These are phyloP conservation scores for Typhlomys cinereus DNA, from an alignment of 2,113 vertebrate species.

Conservation along the genomic window DNA sequence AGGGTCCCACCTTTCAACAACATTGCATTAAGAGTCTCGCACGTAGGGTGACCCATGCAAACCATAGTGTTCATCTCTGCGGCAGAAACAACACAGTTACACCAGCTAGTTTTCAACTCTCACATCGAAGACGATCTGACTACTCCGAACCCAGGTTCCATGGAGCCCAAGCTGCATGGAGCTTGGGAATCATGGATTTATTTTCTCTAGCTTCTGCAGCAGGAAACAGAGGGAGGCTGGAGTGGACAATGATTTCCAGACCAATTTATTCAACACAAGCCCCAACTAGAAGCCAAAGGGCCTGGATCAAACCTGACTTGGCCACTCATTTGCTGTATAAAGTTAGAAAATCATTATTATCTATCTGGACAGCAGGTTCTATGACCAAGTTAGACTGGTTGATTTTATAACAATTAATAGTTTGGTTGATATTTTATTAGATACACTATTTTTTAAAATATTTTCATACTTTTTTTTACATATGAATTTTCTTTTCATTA, in stretches of 20 bases:
- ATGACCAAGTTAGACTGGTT: not conserved
- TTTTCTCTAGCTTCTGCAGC: not conserved
- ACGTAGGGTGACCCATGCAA: not conserved
- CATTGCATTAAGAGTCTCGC: not conserved
- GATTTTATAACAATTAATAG: not conserved
- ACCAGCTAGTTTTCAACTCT: not conserved
- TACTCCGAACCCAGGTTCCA: not conserved
- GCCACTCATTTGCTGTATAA: not conserved
- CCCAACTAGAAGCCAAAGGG: not conserved
- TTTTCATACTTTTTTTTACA: not conserved
- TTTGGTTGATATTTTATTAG: slow-evolving; percentile 21
- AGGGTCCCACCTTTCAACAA: too few species aligned
- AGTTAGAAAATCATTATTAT: not conserved
- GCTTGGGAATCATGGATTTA: not conserved
- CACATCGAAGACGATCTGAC: not conserved
- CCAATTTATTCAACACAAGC: not conserved
- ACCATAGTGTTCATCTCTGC: not conserved
- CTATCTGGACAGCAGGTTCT: accelerated
- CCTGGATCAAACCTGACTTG: slow-evolving; percentile 21
- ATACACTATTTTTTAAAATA: not conserved
- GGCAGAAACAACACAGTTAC: not conserved
- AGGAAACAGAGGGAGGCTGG: not conserved
- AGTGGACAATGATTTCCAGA: not conserved
- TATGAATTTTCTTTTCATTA: not conserved
- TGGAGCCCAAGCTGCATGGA: not conserved